phyloP scores from a whole-genome alignment of 2,888 invertebrate genomes.

The Melieria picta region DNA sequence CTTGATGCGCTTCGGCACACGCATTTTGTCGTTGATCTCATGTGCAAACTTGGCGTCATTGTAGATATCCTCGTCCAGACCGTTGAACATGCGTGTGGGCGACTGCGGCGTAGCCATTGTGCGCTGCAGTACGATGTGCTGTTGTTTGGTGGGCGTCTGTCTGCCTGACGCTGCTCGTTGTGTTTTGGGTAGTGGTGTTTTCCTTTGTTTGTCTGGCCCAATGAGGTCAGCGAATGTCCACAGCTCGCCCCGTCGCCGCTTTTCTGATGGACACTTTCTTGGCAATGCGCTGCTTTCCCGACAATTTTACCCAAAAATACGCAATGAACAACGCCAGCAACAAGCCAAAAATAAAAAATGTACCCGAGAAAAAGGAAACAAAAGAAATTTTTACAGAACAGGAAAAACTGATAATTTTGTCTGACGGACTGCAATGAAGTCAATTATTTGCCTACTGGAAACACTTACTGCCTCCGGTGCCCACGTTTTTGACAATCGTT shows the following conservation, averaged over 20 bases:
- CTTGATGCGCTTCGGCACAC: conserved; percentile 81
- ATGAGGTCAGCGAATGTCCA: too few species aligned
- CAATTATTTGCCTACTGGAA: background rate
- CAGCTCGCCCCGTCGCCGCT: too few species aligned
- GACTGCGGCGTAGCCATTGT: conserved; percentile 73
- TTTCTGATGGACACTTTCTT: background rate
- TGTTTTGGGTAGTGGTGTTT: background rate
- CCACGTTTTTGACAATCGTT: conserved; percentile 24
- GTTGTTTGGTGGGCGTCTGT: background rate
- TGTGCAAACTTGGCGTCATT: conserved; percentile 74
- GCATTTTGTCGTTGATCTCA: conserved; percentile 84
- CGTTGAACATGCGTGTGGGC: conserved; percentile 71
- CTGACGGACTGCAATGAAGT: conserved; percentile 16
- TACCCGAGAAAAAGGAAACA: conserved; percentile 14
- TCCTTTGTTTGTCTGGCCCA: background rate
- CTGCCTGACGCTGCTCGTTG: conserved; percentile 1
- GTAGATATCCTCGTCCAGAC: conserved; percentile 72
- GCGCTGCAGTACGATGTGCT: background rate
- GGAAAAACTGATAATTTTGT: conserved; percentile 1
- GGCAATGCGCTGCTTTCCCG: background rate
- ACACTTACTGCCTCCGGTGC: background rate
- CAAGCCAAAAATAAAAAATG: background rate
- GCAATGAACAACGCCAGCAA: background rate
- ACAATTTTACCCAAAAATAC: background rate
- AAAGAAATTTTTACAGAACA: conserved; percentile 15